Percentiles rank a stretch among this genome's conserved stretches.
These are phyloP conservation scores for Dasypolia templi DNA, from an alignment of 2,888 invertebrate genomes.

Conservation along the genomic window DNA sequence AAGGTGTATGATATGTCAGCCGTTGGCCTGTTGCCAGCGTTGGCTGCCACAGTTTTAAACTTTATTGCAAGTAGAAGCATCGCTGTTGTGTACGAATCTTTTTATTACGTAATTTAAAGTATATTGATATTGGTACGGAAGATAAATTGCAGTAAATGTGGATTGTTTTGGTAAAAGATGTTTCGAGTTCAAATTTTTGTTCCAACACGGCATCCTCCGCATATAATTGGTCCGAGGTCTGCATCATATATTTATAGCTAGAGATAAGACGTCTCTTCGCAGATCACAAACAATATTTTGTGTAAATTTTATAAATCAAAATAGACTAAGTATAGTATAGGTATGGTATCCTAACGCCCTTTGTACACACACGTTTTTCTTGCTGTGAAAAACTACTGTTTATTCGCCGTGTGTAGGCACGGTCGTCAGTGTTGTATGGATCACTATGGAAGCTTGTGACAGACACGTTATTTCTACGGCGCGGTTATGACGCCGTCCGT, in stretches of 20 bases:
- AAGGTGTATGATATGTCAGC: conserved; percentile 32
- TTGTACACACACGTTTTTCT: too few species aligned
- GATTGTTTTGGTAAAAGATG: neutral
- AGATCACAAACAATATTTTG: neutral
- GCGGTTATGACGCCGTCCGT: too few species aligned
- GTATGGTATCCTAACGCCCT: neutral
- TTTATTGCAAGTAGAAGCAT: conserved; percentile 19
- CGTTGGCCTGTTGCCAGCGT: conserved; percentile 20
- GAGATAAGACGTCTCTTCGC: neutral
- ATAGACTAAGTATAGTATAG: neutral
- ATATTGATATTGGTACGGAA: conserved; percentile 4
- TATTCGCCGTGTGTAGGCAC: too few species aligned
- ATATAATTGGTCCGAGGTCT: too few species aligned
- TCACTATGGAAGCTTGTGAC: too few species aligned
- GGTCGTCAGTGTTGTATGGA: too few species aligned
- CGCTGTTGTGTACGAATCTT: neutral
- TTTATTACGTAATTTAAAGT: conserved; percentile 5
- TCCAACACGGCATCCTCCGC: neutral
- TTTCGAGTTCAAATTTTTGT: neutral
- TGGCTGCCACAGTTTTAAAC: conserved; percentile 1
- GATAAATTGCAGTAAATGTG: neutral
- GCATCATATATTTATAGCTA: neutral
- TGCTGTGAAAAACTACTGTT: too few species aligned
- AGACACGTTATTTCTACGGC: too few species aligned
- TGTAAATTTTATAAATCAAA: neutral